Evolutionary conservation across 1,140 invertebrate genomes (phyloP).

Genomic region (Galleria mellonella): DNA sequence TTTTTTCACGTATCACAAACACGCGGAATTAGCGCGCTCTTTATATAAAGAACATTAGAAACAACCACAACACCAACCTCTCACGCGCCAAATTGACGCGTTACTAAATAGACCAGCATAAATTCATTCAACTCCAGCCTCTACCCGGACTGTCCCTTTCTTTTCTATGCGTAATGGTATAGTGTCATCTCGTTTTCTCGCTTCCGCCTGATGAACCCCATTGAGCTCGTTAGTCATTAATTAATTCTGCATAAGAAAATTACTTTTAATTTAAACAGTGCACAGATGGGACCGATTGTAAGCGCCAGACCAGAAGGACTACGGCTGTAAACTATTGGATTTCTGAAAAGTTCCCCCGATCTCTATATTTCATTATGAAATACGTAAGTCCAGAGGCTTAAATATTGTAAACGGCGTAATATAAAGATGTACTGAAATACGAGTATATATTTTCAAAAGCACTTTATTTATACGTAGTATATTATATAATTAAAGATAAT

Average conservation of each 20-base stretch:
- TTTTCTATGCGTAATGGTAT: conserved; percentile 8
- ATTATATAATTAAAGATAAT: too few species aligned
- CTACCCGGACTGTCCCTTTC: conserved; percentile 26
- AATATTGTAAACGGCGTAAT: too few species aligned
- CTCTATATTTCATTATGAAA: too few species aligned
- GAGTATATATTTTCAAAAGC: too few species aligned
- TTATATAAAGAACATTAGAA: conserved; percentile 8
- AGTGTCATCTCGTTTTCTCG: conserved; percentile 29
- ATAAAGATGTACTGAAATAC: too few species aligned
- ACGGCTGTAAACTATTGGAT: conserved; percentile 1
- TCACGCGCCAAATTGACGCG: conserved; percentile 69
- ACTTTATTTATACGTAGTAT: too few species aligned
- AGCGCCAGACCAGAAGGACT: conserved; percentile 1
- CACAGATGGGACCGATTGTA: conserved; percentile 49
- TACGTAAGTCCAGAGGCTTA: too few species aligned
- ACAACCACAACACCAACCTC: conserved; percentile 46
- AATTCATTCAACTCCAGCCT: conserved; percentile 69
- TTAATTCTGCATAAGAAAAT: conserved; percentile 74
- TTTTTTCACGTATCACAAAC: background rate
- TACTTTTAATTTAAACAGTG: conserved; percentile 70
- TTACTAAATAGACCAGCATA: conserved; percentile 70
- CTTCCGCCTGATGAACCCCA: conserved; percentile 72
- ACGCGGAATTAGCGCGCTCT: conserved; percentile 49
- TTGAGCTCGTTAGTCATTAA: conserved; percentile 74
- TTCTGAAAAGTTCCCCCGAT: background rate